Evolutionary conservation across 2,888 invertebrate species (phyloP), one percentile per base, ranked within the genome.

Genomic region (Tubulanus polymorphus): DNA sequence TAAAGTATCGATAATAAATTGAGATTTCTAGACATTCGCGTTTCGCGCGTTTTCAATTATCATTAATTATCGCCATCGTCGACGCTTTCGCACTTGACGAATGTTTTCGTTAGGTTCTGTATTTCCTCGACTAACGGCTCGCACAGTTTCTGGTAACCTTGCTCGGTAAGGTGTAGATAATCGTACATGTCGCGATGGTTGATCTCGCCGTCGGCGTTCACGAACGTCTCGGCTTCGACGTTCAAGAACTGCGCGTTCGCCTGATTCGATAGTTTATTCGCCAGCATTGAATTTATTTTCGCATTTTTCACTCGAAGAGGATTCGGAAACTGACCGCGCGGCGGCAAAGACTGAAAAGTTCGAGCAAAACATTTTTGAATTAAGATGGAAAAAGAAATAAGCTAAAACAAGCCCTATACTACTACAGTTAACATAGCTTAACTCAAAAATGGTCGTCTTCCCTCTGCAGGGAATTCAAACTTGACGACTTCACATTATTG

Each of bases 111-210:
- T n/a, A n/a, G n/a, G 18, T 68, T 68, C 59, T 77, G 75, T 28
- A 78, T 64, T 60, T 73, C 69, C 23, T 78, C 78, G 37, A 75
- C 60, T 5, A 79, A 60, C 0, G 76, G 75, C 37, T 78, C 78
- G 41, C 69, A 69, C 3, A 76, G 56, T 80, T 92, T 92, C 71
- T 86, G 85, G 78, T 91, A 91, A 53, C 93, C 93, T 50, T 87
- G 85, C 79, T 89, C 59, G 1, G 91, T 92, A 57, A 92, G 84
- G 73, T 91, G 88, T 50, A 93, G 84, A 79, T 91, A 94, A 80
- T 94, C 93, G 74, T 90, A 88, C 90, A 94, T 90, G 75, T 93
- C 93, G 72, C 88, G 88, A 73, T 90, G 91, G 74, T 89, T 89
- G 57, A 93, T 91, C 46, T 86, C 85, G 2, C 90, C 80, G 48